Percentiles rank a stretch among this genome's conserved stretches.
Conservation (phyloP, 1,140 invertebrate species). For the Aphis craccivora region DNA sequence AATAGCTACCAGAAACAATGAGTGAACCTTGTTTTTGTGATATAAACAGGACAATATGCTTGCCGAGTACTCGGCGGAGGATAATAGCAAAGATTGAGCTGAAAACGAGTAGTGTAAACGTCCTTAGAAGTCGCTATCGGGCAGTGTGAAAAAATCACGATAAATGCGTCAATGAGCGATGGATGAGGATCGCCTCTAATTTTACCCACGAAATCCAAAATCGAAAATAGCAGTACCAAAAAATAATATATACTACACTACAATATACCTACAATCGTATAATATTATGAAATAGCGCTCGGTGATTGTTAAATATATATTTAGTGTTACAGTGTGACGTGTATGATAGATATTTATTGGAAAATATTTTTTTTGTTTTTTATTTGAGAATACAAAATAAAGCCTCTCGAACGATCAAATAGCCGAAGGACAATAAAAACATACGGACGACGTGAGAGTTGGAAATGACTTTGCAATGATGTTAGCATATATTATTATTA, state of each 20-base stretch:
- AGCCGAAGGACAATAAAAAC: background rate
- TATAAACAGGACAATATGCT: background rate
- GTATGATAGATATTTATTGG: background rate
- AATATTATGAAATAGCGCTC: background rate
- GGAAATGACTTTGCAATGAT: background rate
- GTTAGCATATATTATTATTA: background rate
- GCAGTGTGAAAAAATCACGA: background rate
- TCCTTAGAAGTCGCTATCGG: background rate
- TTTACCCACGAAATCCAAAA: background rate
- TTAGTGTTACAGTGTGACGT: background rate
- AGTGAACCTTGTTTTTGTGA: background rate
- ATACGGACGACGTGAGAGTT: background rate
- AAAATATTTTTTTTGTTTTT: background rate
- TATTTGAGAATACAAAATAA: background rate
- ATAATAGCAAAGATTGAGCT: background rate
- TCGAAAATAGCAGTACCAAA: background rate
- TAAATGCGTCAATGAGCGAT: background rate
- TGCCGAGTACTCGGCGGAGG: background rate
- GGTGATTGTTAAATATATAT: background rate
- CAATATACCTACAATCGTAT: background rate
- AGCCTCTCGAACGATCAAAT: background rate
- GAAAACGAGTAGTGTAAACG: background rate
- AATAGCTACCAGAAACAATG: background rate
- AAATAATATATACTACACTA: background rate
- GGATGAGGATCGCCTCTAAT: background rate